Evolutionary conservation across 2,113 vertebrate genomes (phyloP), one percentile per base, ranked within the genome.

Genomic region (Microcebus griseorufus): DNA sequence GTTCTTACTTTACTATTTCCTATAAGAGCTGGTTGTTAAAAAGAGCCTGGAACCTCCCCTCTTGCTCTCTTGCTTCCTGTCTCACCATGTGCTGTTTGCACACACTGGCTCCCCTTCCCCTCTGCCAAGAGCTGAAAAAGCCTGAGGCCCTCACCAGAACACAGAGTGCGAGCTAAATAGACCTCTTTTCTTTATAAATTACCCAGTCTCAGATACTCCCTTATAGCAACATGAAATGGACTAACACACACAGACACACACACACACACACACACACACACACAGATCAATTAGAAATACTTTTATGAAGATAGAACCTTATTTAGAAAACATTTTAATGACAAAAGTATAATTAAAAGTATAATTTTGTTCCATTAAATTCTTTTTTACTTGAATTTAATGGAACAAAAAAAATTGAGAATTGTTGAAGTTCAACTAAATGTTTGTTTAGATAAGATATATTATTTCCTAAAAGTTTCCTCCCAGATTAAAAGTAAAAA

Each of bases 331-430:
- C 0, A 94, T 4, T 79, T 83, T 60, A 81, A 90, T 92, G n/a
- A n/a, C 72, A 82, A 95, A 80, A 65, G 13, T 45, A 37, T 62
- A 84, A 39, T 75, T 45, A 45, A 45, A 45, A 45, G 45, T 45
- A 45, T 45, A 45, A 45, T 45, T 45, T 45, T 45, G 45, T 45
- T 45, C 45, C 45, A 45, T 45, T 45, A 45, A 45, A 45, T 45
- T 45, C 7, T 45, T 45, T 45, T 94, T 72, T 62, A 82, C 75
- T 95, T 89, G 25, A 95, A 95, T 64, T 95, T 65, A 94, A 51
- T 83, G 78, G 18, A 87, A 84, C 48, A 70, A 93, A 92, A 93
- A 79, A 72, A 90, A 79, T 45, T 16, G 34, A 92, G 29, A 93
- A 39, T 65, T 92, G 7, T 85, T 88, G 45, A 84, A 93, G 25